Base-by-base conservation (phyloP, 2,888 invertebrate genomes). In the Neoascia interrupta region DNA sequence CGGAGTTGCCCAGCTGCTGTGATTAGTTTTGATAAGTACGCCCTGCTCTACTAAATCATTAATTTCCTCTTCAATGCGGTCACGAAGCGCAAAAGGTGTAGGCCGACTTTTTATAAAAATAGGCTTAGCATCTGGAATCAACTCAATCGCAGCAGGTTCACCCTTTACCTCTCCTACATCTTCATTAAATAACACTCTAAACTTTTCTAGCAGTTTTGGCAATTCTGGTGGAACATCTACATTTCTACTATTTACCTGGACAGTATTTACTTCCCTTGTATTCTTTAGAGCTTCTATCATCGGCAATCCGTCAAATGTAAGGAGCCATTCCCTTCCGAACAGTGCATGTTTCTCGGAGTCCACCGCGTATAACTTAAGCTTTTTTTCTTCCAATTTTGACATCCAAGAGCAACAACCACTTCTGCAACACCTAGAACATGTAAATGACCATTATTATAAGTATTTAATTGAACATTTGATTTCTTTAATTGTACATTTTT, bases 1-100 rank as follows among this genome's bases (percentile, higher is more conserved):
- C 1, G 85, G 85, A 28, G 85, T 85, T 6, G 83, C 84, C 84
- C 84, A 85, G n/a, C n/a, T n/a, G n/a, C n/a, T n/a, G n/a, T n/a
- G n/a, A n/a, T n/a, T n/a, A n/a, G n/a, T n/a, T n/a, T n/a, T n/a
- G n/a, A n/a, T n/a, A n/a, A n/a, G n/a, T n/a, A n/a, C n/a, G n/a
- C n/a, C n/a, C n/a, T n/a, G n/a, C n/a, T n/a, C n/a, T n/a, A n/a
- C n/a, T n/a, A n/a, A n/a, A n/a, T 37, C 37, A 2, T 16, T 15
- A 15, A 37, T 5, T 11, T 37, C 37, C 15, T 37, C 37, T 37
- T 37, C 37, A 6, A 15, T 16, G 6, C 15, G 16, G 13, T 37
- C 6, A 5, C 37, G 37, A 15, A 37, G 16, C 15, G 37, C 37
- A 37, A 15, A 37, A n/a, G 15, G 16, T 37, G 16, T 13, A 1